Percentiles rank a stretch among this genome's conserved stretches.
Evolutionary conservation across 2,888 invertebrate genomes (phyloP).

Genomic region (Scaptomyza reducta): DNA sequence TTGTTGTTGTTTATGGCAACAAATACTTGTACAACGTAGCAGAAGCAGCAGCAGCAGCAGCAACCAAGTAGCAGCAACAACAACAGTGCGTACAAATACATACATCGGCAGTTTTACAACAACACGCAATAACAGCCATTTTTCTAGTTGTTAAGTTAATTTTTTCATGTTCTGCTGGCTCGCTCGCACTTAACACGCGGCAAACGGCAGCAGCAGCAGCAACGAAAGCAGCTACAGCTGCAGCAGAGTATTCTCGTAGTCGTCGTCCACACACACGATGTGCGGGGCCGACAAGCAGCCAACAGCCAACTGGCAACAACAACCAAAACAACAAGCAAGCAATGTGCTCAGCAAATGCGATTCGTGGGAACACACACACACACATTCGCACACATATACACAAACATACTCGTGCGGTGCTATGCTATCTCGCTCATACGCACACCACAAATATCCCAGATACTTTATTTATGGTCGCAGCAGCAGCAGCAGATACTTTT

Average conservation of each 20-base stretch:
- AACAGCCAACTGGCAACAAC: slow-evolving; percentile 51
- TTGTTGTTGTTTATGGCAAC: slow-evolving; percentile 75
- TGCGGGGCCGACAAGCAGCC: slow-evolving; percentile 50
- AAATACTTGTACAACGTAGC: slow-evolving; percentile 66
- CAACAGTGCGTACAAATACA: slow-evolving; percentile 73
- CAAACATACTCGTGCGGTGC: neutral
- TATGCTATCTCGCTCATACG: slow-evolving; percentile 56
- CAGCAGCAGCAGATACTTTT: slow-evolving; percentile 68
- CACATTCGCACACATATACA: neutral
- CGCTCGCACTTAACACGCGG: slow-evolving; percentile 67
- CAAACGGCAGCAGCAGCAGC: slow-evolving; percentile 25
- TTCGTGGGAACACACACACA: slow-evolving; percentile 49
- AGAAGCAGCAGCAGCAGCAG: slow-evolving; percentile 33
- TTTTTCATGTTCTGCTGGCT: slow-evolving; percentile 82
- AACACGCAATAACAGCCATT: slow-evolving; percentile 84
- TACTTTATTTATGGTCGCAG: slow-evolving; percentile 81
- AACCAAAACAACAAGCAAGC: slow-evolving; percentile 46
- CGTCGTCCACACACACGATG: slow-evolving; percentile 21
- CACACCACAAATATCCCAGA: slow-evolving; percentile 63
- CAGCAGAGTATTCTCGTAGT: slow-evolving; percentile 24
- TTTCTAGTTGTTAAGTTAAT: slow-evolving; percentile 84
- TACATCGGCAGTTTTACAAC: slow-evolving; percentile 78
- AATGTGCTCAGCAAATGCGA: slow-evolving; percentile 58
- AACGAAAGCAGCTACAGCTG: slow-evolving; percentile 5
- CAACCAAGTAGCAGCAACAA: slow-evolving; percentile 37